Percentiles rank a stretch among this genome's conserved stretches.
phyloP scores from a whole-genome alignment of 2,888 invertebrate genomes.

The Coenonympha glycerion region DNA sequence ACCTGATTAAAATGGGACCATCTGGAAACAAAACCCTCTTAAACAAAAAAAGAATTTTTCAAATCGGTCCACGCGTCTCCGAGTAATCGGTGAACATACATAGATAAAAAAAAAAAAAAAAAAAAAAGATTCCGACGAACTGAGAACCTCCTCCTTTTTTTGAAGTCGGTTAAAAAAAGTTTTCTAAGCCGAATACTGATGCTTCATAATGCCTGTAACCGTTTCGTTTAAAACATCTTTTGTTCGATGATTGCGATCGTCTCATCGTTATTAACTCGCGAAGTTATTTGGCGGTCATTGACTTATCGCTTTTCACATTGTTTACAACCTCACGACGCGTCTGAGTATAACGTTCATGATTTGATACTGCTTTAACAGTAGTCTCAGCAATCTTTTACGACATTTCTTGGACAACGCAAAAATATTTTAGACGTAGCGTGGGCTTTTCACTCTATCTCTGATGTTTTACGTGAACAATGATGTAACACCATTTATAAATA shows the following conservation, averaged over 20 bases:
- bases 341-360: neutral
- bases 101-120: no score
- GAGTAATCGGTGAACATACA: no score
- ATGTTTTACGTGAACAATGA: neutral
- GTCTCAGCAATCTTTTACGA: neutral
- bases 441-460: slow-evolving; percentile 2
- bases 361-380: neutral
- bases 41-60: no score
- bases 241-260: slow-evolving; percentile 1
- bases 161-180: no score
- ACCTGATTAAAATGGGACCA: no score
- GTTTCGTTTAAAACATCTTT: neutral
- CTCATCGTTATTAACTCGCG: neutral
- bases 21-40: no score
- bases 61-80: no score
- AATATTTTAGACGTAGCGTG: slow-evolving; percentile 2
- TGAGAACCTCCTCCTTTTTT: no score
- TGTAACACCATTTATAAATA: neutral
- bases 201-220: no score
- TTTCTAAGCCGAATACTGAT: no score
- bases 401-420: neutral
- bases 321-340: neutral
- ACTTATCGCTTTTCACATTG: slow-evolving; percentile 1
- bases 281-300: slow-evolving; percentile 15
- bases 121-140: no score